phyloP scores from a whole-genome alignment of 2,113 vertebrate species.

The Carlito syrichta region DNA sequence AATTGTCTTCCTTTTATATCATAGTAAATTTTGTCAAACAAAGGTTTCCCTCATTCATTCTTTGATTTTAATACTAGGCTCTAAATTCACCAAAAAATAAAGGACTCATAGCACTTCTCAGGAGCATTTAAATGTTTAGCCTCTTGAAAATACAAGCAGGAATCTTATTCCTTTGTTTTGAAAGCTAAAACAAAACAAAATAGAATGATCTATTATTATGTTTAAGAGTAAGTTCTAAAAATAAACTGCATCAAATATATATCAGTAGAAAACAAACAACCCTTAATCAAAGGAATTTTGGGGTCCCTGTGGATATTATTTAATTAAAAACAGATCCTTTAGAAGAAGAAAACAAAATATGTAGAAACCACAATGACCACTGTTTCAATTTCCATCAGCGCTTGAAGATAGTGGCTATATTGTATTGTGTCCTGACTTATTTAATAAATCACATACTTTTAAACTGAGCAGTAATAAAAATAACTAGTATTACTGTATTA shows the following conservation, averaged over 20 bases:
- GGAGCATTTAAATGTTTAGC: background rate
- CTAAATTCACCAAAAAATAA: background rate
- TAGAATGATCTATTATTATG: background rate
- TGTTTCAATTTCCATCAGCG: background rate
- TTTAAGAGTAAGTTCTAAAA: conserved; percentile 39
- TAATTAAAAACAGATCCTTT: conserved; percentile 40
- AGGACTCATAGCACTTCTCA: background rate
- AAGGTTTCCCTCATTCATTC: background rate
- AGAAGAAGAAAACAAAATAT: background rate
- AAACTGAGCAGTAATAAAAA: background rate
- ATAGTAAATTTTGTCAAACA: background rate
- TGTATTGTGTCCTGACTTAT: background rate
- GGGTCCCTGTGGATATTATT: conserved; percentile 25
- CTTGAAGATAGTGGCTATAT: background rate
- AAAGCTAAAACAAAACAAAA: conserved; percentile 25
- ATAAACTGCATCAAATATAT: conserved; percentile 45
- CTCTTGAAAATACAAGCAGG: conserved; percentile 18
- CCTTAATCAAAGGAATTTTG: conserved; percentile 42
- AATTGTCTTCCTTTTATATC: background rate
- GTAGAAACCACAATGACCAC: conserved; percentile 13
- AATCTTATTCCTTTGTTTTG: conserved; percentile 5
- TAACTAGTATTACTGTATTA: background rate
- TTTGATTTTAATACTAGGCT: background rate
- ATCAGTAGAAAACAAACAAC: conserved; percentile 36
- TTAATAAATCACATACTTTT: background rate